Evolutionary conservation across 2,113 vertebrate genomes (phyloP).

Genomic region (Myotis brandtii): DNA sequence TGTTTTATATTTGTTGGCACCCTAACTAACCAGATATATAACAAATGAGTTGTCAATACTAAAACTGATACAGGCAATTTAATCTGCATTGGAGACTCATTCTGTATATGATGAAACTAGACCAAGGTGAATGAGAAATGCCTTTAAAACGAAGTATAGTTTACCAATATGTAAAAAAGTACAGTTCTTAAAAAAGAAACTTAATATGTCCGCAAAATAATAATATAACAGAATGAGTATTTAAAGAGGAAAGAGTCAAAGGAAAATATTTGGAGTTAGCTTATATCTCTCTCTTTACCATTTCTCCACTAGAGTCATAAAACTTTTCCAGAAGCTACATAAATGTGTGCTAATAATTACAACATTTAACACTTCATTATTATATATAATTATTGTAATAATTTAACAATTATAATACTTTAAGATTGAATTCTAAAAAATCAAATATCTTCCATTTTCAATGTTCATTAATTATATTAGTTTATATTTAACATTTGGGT

Average conservation of each 20-base stretch:
- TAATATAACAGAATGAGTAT: neutral
- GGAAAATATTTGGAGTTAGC: neutral
- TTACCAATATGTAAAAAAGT: conserved; percentile 13
- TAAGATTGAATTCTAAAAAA: neutral
- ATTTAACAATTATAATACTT: neutral
- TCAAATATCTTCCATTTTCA: neutral
- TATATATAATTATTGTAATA: neutral
- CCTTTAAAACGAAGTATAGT: neutral
- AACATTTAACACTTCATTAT: neutral
- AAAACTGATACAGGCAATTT: neutral
- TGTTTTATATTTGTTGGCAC: neutral
- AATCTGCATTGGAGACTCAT: neutral
- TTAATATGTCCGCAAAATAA: neutral
- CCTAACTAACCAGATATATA: neutral
- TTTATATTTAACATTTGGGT: conserved; percentile 38
- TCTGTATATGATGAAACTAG: neutral
- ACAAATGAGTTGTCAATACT: neutral
- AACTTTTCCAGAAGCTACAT: neutral
- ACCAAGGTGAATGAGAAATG: neutral
- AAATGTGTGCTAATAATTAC: neutral
- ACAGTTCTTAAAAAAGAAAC: neutral
- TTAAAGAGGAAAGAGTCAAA: neutral
- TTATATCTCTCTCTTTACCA: neutral
- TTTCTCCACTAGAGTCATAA: neutral
- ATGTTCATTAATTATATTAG: neutral